phyloP scores from a whole-genome alignment of 2,888 invertebrate species.

The Pachycephus smyrnensis region DNA sequence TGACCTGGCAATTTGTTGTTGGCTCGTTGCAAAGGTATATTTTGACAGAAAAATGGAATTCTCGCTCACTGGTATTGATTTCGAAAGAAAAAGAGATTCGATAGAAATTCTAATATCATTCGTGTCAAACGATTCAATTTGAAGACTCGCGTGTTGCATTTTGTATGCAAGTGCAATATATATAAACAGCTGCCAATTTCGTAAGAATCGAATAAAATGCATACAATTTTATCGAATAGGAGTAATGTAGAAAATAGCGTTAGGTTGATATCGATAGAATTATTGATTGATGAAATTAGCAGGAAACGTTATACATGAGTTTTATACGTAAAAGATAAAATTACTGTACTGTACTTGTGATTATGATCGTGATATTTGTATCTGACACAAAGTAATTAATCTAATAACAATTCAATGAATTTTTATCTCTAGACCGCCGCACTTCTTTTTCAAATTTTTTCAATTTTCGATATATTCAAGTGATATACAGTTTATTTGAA shows the following conservation, averaged over 20 bases:
- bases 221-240: too few relatives aligned
- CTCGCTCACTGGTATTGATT: neutral
- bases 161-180: neutral
- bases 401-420: neutral
- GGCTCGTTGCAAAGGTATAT: neutral
- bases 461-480: too few relatives aligned
- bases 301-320: too few relatives aligned
- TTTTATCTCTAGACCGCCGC: too few relatives aligned
- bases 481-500: too few relatives aligned
- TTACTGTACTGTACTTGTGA: neutral
- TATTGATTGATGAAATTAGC: too few relatives aligned
- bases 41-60: neutral
- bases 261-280: neutral
- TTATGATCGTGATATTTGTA: neutral
- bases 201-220: neutral
- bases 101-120: neutral
- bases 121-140: neutral
- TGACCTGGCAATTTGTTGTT: too few relatives aligned
- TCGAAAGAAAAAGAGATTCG: neutral
- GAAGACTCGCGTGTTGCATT: neutral
- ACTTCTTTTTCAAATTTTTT: too few relatives aligned
- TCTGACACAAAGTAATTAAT: neutral
- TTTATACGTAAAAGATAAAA: neutral
- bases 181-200: neutral
- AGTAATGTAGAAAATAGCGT: neutral